Conservation (phyloP, 2,888 invertebrate species). For the Frankliniella fusca region DNA sequence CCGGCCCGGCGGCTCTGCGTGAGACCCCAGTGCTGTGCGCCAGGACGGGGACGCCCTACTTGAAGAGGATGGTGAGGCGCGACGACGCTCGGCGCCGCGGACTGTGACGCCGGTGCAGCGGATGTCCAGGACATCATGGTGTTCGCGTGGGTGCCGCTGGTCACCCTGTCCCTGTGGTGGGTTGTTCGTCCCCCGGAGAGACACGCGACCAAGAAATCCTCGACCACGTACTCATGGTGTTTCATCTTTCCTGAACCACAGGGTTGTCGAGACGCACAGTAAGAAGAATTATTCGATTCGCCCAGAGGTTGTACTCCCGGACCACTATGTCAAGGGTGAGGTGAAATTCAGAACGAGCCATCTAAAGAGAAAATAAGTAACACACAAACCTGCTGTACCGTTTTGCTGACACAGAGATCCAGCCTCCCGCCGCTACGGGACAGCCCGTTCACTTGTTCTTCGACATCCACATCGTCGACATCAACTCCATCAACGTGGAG, state of each 20-base stretch:
- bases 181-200: constrained; percentile 22
- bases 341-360: not conserved
- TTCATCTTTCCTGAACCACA: not conserved
- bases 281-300: constrained; percentile 52
- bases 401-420: constrained; percentile 60
- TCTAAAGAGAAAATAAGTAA: not conserved
- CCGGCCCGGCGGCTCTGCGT: too few species aligned
- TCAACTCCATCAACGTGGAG: constrained; percentile 82
- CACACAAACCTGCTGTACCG: not conserved
- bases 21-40: too few species aligned
- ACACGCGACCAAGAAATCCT: not conserved
- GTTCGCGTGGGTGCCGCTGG: not conserved
- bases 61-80: too few species aligned
- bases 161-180: not conserved
- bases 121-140: not conserved
- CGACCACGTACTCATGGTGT: not conserved
- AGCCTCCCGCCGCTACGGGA: constrained; percentile 68
- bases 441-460: constrained; percentile 72
- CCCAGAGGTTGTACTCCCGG: constrained; percentile 65
- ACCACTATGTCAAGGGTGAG: constrained; percentile 71
- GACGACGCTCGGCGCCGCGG: too few species aligned
- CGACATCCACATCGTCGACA: constrained; percentile 78
- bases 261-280: not conserved
- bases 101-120: not conserved
- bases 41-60: too few species aligned